Evolutionary conservation across 2,797 vertebrate species (phyloP).

Genomic region (Balearica regulorum): DNA sequence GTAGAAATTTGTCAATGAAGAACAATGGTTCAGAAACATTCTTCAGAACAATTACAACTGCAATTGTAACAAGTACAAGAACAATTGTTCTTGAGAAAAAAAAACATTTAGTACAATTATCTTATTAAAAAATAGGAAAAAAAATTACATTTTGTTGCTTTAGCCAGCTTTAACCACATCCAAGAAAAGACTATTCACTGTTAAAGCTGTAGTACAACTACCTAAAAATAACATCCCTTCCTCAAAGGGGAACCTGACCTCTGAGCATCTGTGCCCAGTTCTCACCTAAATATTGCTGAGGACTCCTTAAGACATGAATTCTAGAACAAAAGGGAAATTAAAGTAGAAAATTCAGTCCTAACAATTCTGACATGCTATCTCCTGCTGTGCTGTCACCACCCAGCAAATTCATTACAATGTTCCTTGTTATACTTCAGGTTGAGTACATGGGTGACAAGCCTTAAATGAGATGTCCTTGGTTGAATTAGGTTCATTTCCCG

Average conservation of each 20-base stretch:
- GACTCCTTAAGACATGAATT: neutral
- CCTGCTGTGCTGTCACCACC: neutral
- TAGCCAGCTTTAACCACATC: neutral
- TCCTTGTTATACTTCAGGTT: neutral
- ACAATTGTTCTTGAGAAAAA: neutral
- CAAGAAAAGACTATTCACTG: neutral
- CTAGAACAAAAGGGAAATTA: neutral
- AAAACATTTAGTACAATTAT: neutral
- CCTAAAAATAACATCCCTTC: neutral
- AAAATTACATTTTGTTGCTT: neutral
- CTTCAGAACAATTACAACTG: neutral
- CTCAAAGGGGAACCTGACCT: neutral
- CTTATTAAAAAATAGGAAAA: neutral
- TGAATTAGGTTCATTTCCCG: neutral
- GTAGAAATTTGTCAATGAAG: neutral
- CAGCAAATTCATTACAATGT: neutral
- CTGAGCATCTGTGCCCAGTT: neutral
- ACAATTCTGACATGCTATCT: neutral
- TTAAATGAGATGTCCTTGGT: neutral
- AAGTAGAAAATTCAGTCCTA: neutral
- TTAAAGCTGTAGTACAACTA: neutral
- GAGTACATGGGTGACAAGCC: neutral
- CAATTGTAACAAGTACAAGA: neutral
- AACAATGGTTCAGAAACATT: neutral
- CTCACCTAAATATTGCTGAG: neutral